Evolutionary conservation across 2,888 invertebrate genomes (phyloP).

Genomic region (Xestia xanthographa): DNA sequence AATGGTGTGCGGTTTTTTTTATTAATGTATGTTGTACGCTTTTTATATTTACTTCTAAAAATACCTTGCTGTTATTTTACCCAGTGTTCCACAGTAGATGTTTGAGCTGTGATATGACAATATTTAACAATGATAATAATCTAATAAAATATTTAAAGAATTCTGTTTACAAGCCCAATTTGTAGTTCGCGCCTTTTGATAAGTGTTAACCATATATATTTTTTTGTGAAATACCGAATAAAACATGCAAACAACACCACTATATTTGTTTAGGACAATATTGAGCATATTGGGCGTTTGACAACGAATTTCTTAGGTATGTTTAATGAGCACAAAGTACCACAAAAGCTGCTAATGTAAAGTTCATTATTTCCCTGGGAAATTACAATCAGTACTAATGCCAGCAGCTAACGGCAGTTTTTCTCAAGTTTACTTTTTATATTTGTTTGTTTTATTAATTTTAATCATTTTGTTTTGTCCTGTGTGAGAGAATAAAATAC

Average conservation of each 20-base stretch:
- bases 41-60: slow-evolving; percentile 18
- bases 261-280: neutral
- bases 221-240: neutral
- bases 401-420: too few relatives aligned
- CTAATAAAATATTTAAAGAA: slow-evolving; percentile 2
- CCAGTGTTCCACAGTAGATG: neutral
- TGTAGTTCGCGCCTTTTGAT: neutral
- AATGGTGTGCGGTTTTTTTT: slow-evolving; percentile 24
- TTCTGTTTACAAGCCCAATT: slow-evolving; percentile 13
- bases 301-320: neutral
- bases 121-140: slow-evolving; percentile 30
- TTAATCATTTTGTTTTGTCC: too few relatives aligned
- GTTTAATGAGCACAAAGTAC: neutral
- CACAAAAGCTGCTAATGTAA: neutral
- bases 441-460: too few relatives aligned
- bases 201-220: slow-evolving; percentile 13
- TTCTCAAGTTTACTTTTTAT: too few relatives aligned
- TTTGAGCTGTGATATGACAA: slow-evolving; percentile 25
- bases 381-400: neutral
- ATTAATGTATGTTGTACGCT: slow-evolving; percentile 18
- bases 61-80: slow-evolving; percentile 13
- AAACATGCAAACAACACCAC: neutral
- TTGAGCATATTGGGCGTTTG: neutral
- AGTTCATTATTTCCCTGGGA: neutral
- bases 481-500: too few relatives aligned